These are phyloP conservation scores for Eupithecia insigniata DNA, from an alignment of 2,888 invertebrate genomes.

Conservation along the genomic window DNA sequence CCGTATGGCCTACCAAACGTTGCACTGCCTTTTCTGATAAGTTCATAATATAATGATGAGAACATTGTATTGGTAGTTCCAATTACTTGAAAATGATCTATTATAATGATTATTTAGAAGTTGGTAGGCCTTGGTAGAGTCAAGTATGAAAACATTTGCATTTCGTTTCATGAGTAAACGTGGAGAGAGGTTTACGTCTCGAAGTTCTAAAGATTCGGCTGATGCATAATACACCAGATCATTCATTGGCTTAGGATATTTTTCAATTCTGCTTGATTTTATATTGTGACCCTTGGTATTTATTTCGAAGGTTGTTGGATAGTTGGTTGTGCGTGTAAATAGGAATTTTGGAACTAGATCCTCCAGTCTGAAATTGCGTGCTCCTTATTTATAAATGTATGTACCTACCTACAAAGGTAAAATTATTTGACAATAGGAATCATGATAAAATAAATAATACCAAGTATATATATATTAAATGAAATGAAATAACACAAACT, in stretches of 20 bases:
- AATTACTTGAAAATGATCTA: neutral
- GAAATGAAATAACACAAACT: neutral
- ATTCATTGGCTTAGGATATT: constrained; percentile 1
- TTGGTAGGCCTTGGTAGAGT: neutral
- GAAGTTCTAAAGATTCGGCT: neutral
- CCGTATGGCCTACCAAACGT: no score
- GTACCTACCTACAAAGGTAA: neutral
- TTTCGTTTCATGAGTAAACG: neutral
- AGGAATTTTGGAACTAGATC: neutral
- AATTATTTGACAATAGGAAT: neutral
- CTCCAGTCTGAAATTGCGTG: neutral
- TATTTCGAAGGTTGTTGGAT: constrained; percentile 3
- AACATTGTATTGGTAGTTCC: neutral
- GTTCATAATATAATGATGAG: neutral
- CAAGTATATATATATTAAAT: no score
- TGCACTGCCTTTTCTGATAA: no score
- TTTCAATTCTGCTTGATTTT: neutral
- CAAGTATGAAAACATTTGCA: neutral
- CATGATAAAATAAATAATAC: neutral
- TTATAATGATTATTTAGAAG: neutral
- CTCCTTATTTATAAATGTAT: neutral
- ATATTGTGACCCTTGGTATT: neutral
- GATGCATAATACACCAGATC: neutral
- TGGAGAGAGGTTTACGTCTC: neutral
- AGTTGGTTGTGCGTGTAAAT: neutral